phyloP scores from a whole-genome alignment of 2,797 vertebrate species.

The Chelmon rostratus region DNA sequence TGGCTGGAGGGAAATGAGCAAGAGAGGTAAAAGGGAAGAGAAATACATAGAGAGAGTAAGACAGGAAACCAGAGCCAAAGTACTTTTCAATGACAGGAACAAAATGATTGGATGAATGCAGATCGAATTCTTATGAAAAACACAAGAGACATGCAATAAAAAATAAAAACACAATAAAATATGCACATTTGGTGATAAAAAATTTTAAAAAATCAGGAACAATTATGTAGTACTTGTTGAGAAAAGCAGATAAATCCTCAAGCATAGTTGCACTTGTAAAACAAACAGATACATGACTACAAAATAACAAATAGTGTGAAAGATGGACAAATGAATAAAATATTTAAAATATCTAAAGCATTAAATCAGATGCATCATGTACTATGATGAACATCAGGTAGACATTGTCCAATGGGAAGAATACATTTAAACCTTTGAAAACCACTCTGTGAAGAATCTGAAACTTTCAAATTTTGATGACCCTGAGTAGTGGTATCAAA shows the following conservation, averaged over 20 bases:
- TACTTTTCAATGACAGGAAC: background rate
- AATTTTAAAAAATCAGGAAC: too few species aligned
- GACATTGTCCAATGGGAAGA: too few species aligned
- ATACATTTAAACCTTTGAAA: too few species aligned
- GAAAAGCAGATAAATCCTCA: background rate
- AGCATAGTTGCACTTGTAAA: background rate
- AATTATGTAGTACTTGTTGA: too few species aligned
- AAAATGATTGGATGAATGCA: background rate
- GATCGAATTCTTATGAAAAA: background rate
- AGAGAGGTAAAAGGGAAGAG: background rate
- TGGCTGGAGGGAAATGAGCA: constrained; percentile 82
- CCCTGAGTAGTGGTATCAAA: too few species aligned
- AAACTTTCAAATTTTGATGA: too few species aligned
- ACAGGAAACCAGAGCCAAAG: background rate
- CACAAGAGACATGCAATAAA: background rate
- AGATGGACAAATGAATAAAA: background rate
- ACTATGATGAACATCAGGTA: too few species aligned
- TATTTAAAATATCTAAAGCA: background rate
- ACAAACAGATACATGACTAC: background rate
- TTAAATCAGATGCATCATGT: background rate
- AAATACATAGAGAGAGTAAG: background rate
- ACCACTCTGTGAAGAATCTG: too few species aligned
- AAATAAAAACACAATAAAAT: too few species aligned
- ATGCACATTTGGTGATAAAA: too few species aligned
- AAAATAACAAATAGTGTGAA: background rate